These are phyloP conservation scores for Xanthostigma xanthostigma DNA, from an alignment of 2,888 invertebrate species.

Conservation along the genomic window DNA sequence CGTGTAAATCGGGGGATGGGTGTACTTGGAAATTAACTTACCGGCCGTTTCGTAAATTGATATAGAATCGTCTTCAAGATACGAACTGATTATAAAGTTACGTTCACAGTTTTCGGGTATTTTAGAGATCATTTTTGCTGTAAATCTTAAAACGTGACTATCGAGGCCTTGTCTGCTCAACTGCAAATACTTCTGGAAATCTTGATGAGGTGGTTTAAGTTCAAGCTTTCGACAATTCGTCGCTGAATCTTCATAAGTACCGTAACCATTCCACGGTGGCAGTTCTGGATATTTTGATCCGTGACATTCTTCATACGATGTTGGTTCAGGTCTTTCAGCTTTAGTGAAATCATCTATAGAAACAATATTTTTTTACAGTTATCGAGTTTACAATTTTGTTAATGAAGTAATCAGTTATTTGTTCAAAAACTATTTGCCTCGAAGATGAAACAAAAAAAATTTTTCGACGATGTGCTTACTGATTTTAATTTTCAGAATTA, in stretches of 20 bases:
- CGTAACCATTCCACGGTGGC: conserved; percentile 87
- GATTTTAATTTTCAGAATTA: neutral
- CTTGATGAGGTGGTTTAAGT: conserved; percentile 59
- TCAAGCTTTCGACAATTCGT: conserved; percentile 71
- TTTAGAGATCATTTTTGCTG: conserved; percentile 59
- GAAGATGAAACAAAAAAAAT: neutral
- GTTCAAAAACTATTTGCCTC: conserved; percentile 17
- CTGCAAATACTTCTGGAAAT: conserved; percentile 66
- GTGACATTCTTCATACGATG: conserved; percentile 16
- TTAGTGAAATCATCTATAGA: conserved; percentile 50
- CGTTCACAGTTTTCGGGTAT: conserved; percentile 48
- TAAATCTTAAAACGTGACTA: conserved; percentile 63
- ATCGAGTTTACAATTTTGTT: conserved; percentile 16
- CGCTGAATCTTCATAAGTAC: conserved; percentile 78
- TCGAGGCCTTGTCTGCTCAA: conserved; percentile 66
- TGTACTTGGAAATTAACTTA: neutral
- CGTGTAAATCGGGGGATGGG: too few relatives aligned
- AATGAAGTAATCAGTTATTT: neutral
- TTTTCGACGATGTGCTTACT: neutral
- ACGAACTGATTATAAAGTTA: conserved; percentile 68
- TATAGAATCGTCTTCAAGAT: conserved; percentile 69
- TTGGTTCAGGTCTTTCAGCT: conserved; percentile 30
- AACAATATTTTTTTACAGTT: too few relatives aligned
- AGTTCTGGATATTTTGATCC: conserved; percentile 27
- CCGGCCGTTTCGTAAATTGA: conserved; percentile 52